These are phyloP conservation scores for Drosophila rellima DNA, from an alignment of 2,888 invertebrate species.

Conservation along the genomic window DNA sequence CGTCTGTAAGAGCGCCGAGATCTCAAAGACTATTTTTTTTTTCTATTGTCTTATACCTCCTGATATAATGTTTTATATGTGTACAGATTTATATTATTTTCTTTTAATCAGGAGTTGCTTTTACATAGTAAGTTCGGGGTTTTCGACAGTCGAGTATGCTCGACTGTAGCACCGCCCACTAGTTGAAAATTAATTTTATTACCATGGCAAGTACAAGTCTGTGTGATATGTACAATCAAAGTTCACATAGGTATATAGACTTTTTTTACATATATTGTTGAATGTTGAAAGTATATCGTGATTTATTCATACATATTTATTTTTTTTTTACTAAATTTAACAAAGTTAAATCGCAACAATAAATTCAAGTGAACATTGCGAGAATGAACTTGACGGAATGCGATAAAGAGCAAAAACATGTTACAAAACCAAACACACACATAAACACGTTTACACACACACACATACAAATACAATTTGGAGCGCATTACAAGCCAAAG, in stretches of 20 bases:
- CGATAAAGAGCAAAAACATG: conserved; percentile 54
- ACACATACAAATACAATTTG: background rate
- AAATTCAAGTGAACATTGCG: conserved; percentile 16
- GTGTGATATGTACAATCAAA: background rate
- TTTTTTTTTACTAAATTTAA: conserved; percentile 3
- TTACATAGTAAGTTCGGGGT: too few species aligned
- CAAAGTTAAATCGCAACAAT: conserved; percentile 5
- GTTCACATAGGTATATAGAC: background rate
- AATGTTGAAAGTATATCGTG: background rate
- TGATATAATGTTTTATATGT: too few species aligned
- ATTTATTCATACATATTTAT: background rate
- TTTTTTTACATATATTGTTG: background rate
- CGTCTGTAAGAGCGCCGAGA: too few species aligned
- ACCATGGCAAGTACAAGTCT: background rate
- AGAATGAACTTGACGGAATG: conserved; percentile 23
- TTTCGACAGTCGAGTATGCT: too few species aligned
- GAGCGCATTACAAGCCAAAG: conserved; percentile 12
- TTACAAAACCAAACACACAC: conserved; percentile 8
- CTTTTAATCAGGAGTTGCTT: too few species aligned
- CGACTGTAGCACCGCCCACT: too few species aligned
- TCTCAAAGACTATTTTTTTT: too few species aligned
- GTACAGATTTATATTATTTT: too few species aligned
- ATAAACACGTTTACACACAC: background rate
- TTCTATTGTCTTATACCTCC: too few species aligned
- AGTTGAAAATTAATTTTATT: background rate